Evolutionary conservation across 2,797 vertebrate genomes (phyloP), one percentile per base, ranked within the genome.

Genomic region (Carduelis carduelis): DNA sequence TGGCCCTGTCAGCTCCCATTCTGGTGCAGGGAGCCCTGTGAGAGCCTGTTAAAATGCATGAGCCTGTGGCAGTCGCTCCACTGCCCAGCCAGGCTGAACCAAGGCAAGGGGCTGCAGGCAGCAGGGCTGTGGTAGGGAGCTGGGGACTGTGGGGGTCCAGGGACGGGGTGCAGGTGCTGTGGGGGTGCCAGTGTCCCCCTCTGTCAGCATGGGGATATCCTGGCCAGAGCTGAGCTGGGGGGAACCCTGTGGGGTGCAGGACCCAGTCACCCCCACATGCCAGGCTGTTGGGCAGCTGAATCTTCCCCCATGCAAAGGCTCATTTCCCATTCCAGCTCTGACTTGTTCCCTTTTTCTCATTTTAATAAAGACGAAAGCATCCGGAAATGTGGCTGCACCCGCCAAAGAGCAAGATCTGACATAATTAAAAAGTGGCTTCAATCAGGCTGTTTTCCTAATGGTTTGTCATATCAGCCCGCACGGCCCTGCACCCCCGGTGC

Each of bases 1-100:
- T 93, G 96, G 96, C 96, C 97, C 97, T 97, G 97, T 96, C 97
- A 98, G 96, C 89, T 96, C 96, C 95, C 97, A 97, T 97, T 96
- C 94, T 32, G 0, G 52, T 7, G 63, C 4, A 11, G 13, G 92
- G 86, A 96, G 41, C 46, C 91, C 63, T 11, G 88, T 77, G 68
- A 95, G 93, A 96, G 71, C 90, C 97, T 68, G 77, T 98, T 97
- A 96, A 97, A 97, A 98, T 97, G 97, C 95, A 96, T 95, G 97
- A 97, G 91, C 65, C 74, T 60, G 12, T 92, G 87, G 12, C 49
- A 74, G 90, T 74, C 63, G 55, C 93, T 91, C 78, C 46, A 8
- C 74, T 88, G 91, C 81, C 89, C 93, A 81, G 91, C 12, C 13
- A n/a, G 18, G 83, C 85, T 34, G 79, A 94, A 86, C 93, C 1